Conservation (phyloP, 1,140 invertebrate genomes). For the Magallana gigas region DNA sequence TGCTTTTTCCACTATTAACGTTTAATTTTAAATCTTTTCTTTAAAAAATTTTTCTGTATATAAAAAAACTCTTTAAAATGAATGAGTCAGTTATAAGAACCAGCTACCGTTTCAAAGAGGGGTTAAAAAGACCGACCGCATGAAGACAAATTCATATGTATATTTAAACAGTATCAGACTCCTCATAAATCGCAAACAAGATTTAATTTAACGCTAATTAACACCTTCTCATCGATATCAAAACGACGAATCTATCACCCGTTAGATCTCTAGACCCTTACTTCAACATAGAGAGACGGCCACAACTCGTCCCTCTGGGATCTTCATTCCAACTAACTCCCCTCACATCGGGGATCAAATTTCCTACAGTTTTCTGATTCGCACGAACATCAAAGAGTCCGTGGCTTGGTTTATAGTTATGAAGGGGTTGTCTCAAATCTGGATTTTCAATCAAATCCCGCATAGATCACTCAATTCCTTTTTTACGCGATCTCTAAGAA, state of each 20-base stretch:
- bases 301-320: slow-evolving; percentile 8
- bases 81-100: no score
- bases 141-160: no score
- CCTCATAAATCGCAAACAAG: neutral
- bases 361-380: slow-evolving; percentile 26
- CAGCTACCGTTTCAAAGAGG: no score
- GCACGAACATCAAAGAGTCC: slow-evolving; percentile 29
- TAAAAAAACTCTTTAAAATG: no score
- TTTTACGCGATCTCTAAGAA: neutral
- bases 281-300: neutral
- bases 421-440: slow-evolving; percentile 26
- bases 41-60: no score
- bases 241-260: slow-evolving; percentile 24
- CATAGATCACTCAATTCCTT: slow-evolving; percentile 28
- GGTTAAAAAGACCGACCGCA: no score
- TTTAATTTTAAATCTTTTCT: no score
- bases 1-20: no score
- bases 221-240: slow-evolving; percentile 35
- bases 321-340: slow-evolving; percentile 11
- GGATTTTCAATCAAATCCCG: slow-evolving; percentile 13
- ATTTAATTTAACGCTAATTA: slow-evolving; percentile 28
- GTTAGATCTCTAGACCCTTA: neutral
- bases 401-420: slow-evolving; percentile 24
- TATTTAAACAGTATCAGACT: no score
- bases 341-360: neutral